These are phyloP conservation scores for Aurelia sp. DNA, from an alignment of 30 jellyfish, hydroid and myxozoan genomes.

Conservation along the genomic window DNA sequence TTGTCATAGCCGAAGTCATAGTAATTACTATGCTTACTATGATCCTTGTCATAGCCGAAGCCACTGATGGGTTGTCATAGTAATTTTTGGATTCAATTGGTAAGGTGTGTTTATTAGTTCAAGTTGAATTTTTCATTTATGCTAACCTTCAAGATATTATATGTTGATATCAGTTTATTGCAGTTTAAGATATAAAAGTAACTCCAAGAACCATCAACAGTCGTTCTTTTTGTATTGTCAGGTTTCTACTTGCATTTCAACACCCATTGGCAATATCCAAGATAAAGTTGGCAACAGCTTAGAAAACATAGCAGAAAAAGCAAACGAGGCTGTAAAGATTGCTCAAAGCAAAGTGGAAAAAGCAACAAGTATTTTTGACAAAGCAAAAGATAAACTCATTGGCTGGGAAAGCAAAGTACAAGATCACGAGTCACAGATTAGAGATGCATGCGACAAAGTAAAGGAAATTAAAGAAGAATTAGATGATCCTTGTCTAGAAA, in stretches of 20 bases:
- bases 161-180: no score
- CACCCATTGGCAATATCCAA: slow-evolving; percentile 64
- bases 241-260: slow-evolving; percentile 70
- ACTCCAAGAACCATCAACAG: no score
- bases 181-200: no score
- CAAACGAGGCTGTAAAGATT: slow-evolving; percentile 58
- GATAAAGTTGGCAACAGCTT: slow-evolving; percentile 55
- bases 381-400: slow-evolving; percentile 36
- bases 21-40: no score
- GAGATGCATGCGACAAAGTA: slow-evolving; percentile 58
- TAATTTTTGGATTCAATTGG: no score
- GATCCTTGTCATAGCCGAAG: no score
- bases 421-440: slow-evolving; percentile 60
- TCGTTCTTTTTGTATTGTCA: neutral
- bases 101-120: no score
- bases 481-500: slow-evolving; percentile 68
- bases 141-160: no score
- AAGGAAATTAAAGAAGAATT: slow-evolving; percentile 56
- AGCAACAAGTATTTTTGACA: slow-evolving; percentile 42
- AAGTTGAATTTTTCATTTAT: no score
- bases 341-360: slow-evolving; percentile 30
- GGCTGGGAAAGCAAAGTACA: slow-evolving; percentile 61
- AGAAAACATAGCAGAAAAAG: slow-evolving; percentile 61
- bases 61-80: no score
- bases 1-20: no score